Evolutionary conservation across 1,140 invertebrate species (phyloP).

Genomic region (Aethina tumida): DNA sequence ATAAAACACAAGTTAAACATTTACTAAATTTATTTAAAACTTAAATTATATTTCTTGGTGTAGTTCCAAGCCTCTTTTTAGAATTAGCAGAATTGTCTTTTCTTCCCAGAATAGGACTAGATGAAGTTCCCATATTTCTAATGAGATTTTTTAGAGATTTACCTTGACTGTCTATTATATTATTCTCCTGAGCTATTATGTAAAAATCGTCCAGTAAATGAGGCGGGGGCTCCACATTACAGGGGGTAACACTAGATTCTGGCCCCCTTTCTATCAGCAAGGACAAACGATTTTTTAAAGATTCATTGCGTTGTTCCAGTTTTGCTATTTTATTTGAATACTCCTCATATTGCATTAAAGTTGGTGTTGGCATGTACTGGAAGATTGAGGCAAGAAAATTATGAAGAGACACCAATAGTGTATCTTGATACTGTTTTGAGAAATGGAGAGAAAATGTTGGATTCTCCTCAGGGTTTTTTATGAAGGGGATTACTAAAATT

Average conservation of each 20-base stretch:
- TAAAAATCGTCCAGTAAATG: slow-evolving; percentile 89
- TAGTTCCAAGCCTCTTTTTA: too few species aligned
- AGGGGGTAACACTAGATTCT: slow-evolving; percentile 47
- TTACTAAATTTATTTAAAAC: too few species aligned
- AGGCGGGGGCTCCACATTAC: slow-evolving; percentile 52
- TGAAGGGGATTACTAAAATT: slow-evolving; percentile 75
- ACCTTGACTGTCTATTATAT: slow-evolving; percentile 46
- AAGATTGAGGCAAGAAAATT: slow-evolving; percentile 89
- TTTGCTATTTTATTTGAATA: slow-evolving; percentile 68
- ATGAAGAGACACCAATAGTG: slow-evolving; percentile 82
- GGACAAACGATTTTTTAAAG: slow-evolving; percentile 48
- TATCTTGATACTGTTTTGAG: slow-evolving; percentile 91
- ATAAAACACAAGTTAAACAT: too few species aligned
- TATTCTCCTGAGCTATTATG: slow-evolving; percentile 72
- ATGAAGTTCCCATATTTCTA: slow-evolving; percentile 64
- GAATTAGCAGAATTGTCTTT: slow-evolving; percentile 42
- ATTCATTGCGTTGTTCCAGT: slow-evolving; percentile 75
- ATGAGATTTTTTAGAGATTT: slow-evolving; percentile 67
- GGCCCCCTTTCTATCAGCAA: slow-evolving; percentile 35
- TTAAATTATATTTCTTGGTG: too few species aligned
- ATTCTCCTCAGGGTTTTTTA: slow-evolving; percentile 85
- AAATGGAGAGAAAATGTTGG: slow-evolving; percentile 81
- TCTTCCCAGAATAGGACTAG: slow-evolving; percentile 66
- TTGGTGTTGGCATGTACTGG: slow-evolving; percentile 76
- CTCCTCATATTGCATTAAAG: slow-evolving; percentile 74